These are phyloP conservation scores for Mactromeris polynyma DNA, from an alignment of 2,888 invertebrate genomes.

Conservation along the genomic window DNA sequence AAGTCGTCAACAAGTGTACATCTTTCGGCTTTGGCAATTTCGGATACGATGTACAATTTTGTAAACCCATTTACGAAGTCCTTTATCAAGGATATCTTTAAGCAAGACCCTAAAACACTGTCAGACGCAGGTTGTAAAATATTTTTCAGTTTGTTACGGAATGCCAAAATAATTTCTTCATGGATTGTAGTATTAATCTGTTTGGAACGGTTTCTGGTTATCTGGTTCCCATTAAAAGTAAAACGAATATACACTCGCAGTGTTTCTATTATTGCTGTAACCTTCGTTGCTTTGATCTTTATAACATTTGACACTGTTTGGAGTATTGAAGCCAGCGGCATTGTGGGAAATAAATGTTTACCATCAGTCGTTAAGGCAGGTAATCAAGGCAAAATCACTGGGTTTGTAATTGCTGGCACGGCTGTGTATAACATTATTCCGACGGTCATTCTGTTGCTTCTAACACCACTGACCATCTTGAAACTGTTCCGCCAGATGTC, in stretches of 20 bases:
- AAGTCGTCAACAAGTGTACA: constrained; percentile 57
- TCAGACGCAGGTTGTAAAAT: constrained; percentile 65
- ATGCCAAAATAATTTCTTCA: constrained; percentile 71
- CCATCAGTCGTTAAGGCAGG: constrained; percentile 29
- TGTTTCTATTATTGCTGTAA: constrained; percentile 44
- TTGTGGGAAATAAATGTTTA: constrained; percentile 59
- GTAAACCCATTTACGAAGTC: constrained; percentile 71
- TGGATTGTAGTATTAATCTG: constrained; percentile 74
- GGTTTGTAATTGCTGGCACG: constrained; percentile 64
- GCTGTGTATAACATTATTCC: constrained; percentile 67
- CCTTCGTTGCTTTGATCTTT: not conserved
- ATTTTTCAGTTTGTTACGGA: constrained; percentile 69
- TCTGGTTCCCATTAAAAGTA: constrained; percentile 70
- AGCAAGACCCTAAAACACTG: constrained; percentile 68
- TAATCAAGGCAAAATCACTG: constrained; percentile 35
- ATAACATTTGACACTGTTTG: constrained; percentile 64
- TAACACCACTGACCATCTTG: constrained; percentile 68
- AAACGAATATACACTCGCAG: constrained; percentile 58
- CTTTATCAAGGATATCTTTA: constrained; percentile 60
- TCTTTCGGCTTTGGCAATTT: constrained; percentile 69
- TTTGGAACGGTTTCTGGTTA: constrained; percentile 72
- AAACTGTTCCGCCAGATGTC: constrained; percentile 44
- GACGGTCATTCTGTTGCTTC: constrained; percentile 58
- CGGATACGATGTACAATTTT: constrained; percentile 68
- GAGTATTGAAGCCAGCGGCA: constrained; percentile 57